Evolutionary conservation across 1,140 invertebrate genomes (phyloP).

Genomic region (Nasonia longicornis): DNA sequence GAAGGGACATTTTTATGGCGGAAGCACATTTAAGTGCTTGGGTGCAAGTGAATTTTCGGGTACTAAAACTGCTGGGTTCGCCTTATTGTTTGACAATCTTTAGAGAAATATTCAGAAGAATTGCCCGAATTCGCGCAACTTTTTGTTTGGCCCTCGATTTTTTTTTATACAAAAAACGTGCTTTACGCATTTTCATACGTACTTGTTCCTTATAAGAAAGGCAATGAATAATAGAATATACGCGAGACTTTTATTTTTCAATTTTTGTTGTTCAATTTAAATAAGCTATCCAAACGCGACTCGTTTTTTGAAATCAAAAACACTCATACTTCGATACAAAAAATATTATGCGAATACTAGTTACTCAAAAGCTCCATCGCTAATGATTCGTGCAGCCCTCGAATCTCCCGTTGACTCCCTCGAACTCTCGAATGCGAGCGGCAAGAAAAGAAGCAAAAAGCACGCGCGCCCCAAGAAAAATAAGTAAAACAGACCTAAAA

Average conservation of each 20-base stretch:
- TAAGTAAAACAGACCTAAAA: not conserved
- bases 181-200: too few relatives aligned
- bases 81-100: not conserved
- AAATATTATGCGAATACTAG: not conserved
- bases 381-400: not conserved
- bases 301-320: too few relatives aligned
- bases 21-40: not conserved
- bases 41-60: not conserved
- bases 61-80: not conserved
- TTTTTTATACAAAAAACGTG: too few relatives aligned
- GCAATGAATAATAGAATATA: too few relatives aligned
- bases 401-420: not conserved
- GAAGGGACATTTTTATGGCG: not conserved
- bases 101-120: too few relatives aligned
- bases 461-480: too few relatives aligned
- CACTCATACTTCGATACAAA: not conserved
- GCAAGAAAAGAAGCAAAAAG: not conserved
- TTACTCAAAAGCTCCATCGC: not conserved
- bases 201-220: too few relatives aligned
- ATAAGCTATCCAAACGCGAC: too few relatives aligned
- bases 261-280: too few relatives aligned
- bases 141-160: too few relatives aligned
- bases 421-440: not conserved
- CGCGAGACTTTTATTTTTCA: too few relatives aligned
- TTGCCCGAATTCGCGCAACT: too few relatives aligned